Percentiles rank a stretch among this genome's conserved stretches.
phyloP scores from a whole-genome alignment of 1,140 invertebrate species.

The Bombus confusus region DNA sequence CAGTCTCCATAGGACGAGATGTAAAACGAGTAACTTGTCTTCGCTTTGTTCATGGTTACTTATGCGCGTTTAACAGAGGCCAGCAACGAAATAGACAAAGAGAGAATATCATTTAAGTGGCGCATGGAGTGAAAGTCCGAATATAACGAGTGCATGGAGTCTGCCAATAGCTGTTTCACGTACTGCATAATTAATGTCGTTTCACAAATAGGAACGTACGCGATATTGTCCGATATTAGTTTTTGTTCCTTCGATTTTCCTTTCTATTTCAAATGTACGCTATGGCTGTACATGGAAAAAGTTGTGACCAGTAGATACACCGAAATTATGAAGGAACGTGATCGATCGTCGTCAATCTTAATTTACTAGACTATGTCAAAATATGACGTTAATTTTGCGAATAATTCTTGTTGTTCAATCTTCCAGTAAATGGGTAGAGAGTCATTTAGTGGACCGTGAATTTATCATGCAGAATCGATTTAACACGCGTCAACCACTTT shows the following conservation, averaged over 20 bases:
- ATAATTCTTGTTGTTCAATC: neutral
- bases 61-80: slow-evolving; percentile 41
- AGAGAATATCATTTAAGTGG: slow-evolving; percentile 71
- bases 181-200: slow-evolving; percentile 68
- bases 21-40: slow-evolving; percentile 45
- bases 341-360: neutral
- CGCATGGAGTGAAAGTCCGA: slow-evolving; percentile 73
- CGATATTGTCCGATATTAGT: neutral
- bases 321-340: neutral
- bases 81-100: slow-evolving; percentile 10
- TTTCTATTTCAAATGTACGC: neutral
- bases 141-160: slow-evolving; percentile 62
- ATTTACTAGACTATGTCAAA: neutral
- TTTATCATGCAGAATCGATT: slow-evolving; percentile 7
- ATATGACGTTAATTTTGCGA: neutral
- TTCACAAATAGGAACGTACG: slow-evolving; percentile 24
- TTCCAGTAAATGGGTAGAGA: neutral
- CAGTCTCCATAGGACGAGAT: slow-evolving; percentile 18
- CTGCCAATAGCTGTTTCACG: slow-evolving; percentile 67
- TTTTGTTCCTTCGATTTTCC: neutral
- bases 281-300: neutral
- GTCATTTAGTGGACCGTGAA: neutral
- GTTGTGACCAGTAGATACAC: neutral
- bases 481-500: neutral
- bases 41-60: slow-evolving; percentile 41